A percentile compares a stretch with the other conserved stretches of the same genome.
Conservation (phyloP, 2,797 vertebrate species). For the Tapera naevia region DNA sequence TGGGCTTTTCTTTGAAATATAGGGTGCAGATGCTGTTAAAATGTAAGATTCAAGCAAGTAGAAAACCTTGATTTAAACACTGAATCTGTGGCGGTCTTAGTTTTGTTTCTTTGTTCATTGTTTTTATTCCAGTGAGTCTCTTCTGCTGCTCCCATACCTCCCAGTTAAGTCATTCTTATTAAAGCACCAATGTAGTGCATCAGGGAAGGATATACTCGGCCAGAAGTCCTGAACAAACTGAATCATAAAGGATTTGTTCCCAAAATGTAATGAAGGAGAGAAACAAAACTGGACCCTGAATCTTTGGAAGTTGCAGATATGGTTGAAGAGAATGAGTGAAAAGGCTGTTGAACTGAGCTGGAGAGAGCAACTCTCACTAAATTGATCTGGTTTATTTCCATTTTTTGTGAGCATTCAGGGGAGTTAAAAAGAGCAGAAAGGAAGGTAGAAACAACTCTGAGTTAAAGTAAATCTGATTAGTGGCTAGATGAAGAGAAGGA, state of each 20-base stretch:
- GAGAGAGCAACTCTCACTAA: neutral
- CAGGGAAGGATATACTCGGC: neutral
- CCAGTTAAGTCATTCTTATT: neutral
- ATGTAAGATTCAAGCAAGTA: neutral
- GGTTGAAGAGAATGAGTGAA: neutral
- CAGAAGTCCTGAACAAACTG: neutral
- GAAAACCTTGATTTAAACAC: neutral
- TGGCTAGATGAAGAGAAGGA: neutral
- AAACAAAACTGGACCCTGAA: neutral
- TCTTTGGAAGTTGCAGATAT: neutral
- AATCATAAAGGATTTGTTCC: neutral
- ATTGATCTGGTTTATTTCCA: neutral
- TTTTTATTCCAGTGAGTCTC: neutral
- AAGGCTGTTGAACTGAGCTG: neutral
- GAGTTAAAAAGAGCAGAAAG: neutral
- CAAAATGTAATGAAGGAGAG: neutral
- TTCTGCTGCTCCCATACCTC: neutral
- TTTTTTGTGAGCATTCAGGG: neutral
- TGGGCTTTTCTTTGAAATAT: neutral
- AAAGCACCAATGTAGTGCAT: neutral
- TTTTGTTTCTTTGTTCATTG: neutral
- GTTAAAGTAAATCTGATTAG: conserved; percentile 14
- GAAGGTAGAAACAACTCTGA: neutral
- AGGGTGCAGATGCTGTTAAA: neutral
- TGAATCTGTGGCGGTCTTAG: neutral